Evolutionary conservation across 1,140 invertebrate species (phyloP), one percentile per base, ranked within the genome.

Genomic region (Choristoneura fumiferana): DNA sequence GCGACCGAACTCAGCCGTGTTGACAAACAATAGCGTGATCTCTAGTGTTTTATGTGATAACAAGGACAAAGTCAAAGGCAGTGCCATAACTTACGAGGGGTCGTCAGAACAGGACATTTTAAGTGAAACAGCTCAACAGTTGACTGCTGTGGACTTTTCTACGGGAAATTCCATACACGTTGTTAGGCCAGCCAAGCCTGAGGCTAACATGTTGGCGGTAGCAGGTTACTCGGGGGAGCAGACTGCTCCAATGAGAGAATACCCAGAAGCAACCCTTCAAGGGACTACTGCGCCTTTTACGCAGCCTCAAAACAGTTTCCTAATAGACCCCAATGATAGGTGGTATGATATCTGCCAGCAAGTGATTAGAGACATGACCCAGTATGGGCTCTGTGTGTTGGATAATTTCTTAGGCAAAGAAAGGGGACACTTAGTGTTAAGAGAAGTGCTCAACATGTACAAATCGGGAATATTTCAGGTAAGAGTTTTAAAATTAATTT

Each of bases 321-420:
- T 69, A 37, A 75, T 79, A 68, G 86, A 90, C 59, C 89, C 91
- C 4, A 89, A 89, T 64, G 81, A 91, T 35, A 85, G 88, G 1
- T 82, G 90, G 43, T 94, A 95, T 60, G 91, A 92, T 57, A 92
- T 95, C 54, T 95, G 94, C 72, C 87, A 91, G 39, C 93, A 92
- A 75, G 93, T 98, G 33, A 94, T 97, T 9, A 91, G 91, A 45
- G 96, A 97, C 68, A 94, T 99, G 93, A 93, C 96, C 72, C 90
- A 91, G 49, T 98, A 95, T 86, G 97, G 97, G 64, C 93, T 98
- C 39, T 98, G 97, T 90, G 96, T 98, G 43, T 92, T 98, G 12
- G 95, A 98, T 86, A 95, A 96, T 89, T 98, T 98, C 79, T 89
- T 98, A n/a, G 97, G 97, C 35, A 86, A 90, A 45, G 93, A 95